Base-by-base conservation (phyloP, 1,140 invertebrate genomes). In the Manduca sexta region DNA sequence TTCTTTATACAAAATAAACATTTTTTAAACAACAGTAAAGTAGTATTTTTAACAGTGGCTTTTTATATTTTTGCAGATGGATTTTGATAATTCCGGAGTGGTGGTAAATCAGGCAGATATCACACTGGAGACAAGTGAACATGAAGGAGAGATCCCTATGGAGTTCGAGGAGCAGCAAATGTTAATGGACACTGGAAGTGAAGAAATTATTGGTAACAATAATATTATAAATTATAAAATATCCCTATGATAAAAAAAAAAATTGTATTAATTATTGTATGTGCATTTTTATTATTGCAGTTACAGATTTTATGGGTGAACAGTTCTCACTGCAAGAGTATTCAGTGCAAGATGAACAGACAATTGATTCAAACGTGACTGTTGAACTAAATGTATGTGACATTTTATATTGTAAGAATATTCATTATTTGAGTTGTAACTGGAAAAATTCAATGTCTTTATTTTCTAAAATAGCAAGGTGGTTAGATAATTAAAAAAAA, bases 231-330 rank as follows among this genome's bases (percentile, higher is more conserved):
- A 17, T 46, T n/a, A n/a, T n/a, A n/a, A n/a, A n/a, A n/a, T n/a
- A n/a, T n/a, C n/a, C n/a, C n/a, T n/a, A n/a, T n/a, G n/a, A n/a
- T n/a, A n/a, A n/a, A n/a, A n/a, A n/a, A n/a, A n/a, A n/a, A n/a
- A n/a, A n/a, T n/a, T n/a, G n/a, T n/a, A n/a, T n/a, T n/a, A n/a
- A 46, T 53, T 18, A 50, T 12, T 12, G 5, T 35, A 5, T 35
- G n/a, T 35, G 5, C 21, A 5, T 3, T 26, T 11, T 31, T 55
- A 18, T 39, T 15, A 38, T 44, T 52, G 26, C 5, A 66, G 56
- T 79, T 78, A 66, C 74, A 78, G 81, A 76, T 64, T 76, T 78
- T 43, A 80, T 79, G 53, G 69, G 68, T 18, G 78, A 79, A 37
- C 72, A 79, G 38, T 77, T 79, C 42, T 58, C 69, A 26, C 55